Evolutionary conservation across 2,797 vertebrate genomes (phyloP).

Genomic region (Takifugu rubripes): DNA sequence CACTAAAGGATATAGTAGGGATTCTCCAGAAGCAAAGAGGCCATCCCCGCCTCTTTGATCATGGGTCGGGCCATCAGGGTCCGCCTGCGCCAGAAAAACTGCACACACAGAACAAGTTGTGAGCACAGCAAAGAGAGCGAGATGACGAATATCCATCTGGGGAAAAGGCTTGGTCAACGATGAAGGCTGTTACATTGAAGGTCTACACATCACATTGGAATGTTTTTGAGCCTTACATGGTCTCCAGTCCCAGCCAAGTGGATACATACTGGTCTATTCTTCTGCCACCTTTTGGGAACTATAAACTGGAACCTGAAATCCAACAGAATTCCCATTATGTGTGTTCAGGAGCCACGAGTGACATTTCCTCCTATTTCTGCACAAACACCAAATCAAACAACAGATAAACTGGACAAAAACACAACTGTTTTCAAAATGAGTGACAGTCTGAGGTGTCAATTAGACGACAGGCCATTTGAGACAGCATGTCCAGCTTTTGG

Average conservation of each 20-base stretch:
- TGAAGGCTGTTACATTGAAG: not conserved
- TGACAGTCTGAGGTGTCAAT: no score
- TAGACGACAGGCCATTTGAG: no score
- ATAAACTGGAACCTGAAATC: constrained; percentile 91
- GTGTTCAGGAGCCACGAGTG: not conserved
- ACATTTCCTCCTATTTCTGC: no score
- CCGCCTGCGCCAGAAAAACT: constrained; percentile 94
- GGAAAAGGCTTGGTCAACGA: no score
- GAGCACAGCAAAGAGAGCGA: not conserved
- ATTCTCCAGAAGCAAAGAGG: constrained; percentile 93
- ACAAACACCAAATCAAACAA: not conserved
- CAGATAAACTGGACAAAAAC: no score
- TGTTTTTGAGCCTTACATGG: constrained; percentile 78
- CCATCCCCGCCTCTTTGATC: constrained; percentile 96
- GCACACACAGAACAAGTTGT: constrained; percentile 11
- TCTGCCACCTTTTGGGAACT: constrained; percentile 89
- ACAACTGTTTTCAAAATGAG: no score
- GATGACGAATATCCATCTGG: no score
- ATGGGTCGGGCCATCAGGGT: constrained; percentile 95
- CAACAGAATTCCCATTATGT: not conserved
- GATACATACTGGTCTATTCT: constrained; percentile 90
- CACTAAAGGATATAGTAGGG: constrained; percentile 96
- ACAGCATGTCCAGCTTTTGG: no score
- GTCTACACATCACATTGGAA: no score
- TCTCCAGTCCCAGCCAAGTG: constrained; percentile 97